Percentiles rank a stretch among this genome's conserved stretches.
These are phyloP conservation scores for Lobophora halterata DNA, from an alignment of 2,888 invertebrate species.

Conservation along the genomic window DNA sequence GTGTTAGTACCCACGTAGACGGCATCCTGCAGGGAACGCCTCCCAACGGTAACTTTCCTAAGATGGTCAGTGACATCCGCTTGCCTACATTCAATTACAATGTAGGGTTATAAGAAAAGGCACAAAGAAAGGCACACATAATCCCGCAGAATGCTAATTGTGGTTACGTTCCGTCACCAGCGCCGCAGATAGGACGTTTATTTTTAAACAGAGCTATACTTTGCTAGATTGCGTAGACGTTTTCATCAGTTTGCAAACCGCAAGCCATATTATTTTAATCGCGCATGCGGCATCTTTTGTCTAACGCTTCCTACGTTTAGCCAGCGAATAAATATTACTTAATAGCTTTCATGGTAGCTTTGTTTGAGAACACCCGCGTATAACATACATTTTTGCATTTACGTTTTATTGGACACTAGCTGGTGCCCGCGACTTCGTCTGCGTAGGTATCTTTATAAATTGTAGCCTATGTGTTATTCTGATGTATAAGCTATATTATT, in stretches of 20 bases:
- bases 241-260: conserved; percentile 70
- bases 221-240: conserved; percentile 68
- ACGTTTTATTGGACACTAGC: too few species aligned
- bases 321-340: too few species aligned
- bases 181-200: conserved; percentile 64
- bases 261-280: conserved; percentile 73
- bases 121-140: conserved; percentile 42
- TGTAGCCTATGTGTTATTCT: too few species aligned
- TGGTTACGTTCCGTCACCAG: conserved; percentile 50
- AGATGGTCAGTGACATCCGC: conserved; percentile 3
- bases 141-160: conserved; percentile 61
- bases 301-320: conserved; percentile 42
- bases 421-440: too few species aligned
- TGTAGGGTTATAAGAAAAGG: not conserved
- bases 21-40: too few species aligned
- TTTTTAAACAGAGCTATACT: conserved; percentile 75
- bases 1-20: too few species aligned
- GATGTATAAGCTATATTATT: too few species aligned
- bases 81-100: conserved; percentile 8
- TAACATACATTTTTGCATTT: too few species aligned
- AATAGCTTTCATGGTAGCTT: too few species aligned
- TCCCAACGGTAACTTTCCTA: too few species aligned
- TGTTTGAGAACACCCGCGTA: conserved; percentile 30
- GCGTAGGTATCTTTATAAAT: too few species aligned
- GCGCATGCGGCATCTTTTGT: conserved; percentile 54